Evolutionary conservation across 1,140 invertebrate species (phyloP), one percentile per base, ranked within the genome.

Genomic region (Papilio glaucus): DNA sequence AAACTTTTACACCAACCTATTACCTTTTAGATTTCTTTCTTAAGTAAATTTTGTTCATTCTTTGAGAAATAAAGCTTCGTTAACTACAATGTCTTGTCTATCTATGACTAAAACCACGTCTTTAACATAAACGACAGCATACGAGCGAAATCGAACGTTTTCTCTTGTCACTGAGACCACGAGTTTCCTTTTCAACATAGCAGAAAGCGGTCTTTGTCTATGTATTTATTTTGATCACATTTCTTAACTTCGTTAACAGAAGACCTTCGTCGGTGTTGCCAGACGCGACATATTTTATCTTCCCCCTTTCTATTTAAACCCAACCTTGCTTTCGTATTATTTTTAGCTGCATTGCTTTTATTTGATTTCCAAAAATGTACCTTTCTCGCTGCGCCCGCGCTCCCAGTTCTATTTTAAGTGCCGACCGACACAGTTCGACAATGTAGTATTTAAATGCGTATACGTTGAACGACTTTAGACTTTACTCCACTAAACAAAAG

Each of bases 301-400:
- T 70, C 62, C 49, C 68, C 74, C 71, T 80, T 75, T 78, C 80
- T 86, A 85, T 86, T 87, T 85, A 82, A 73, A 79, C 67, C 57
- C 80, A 87, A 87, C 84, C 86, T 89, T 90, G 81, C 79, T 77
- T 81, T 77, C 72, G 72, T 82, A 77, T 73, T 89, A 88, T 89
- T 88, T 89, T 84, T 86, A 84, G 73, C 81, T 71, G 73, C 77
- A 79, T 75, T 76, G 83, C 72, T 86, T 89, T 88, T 89, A 88
- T 89, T 91, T 88, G 86, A 88, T 85, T 88, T 91, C 89, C 89
- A 89, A 89, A 91, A 89, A 91, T 88, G 89, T 91, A 91, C 86
- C 73, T 91, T 89, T 88, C 87, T 84, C 82, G 84, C 75, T 82
- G 81, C 80, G 74, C 75, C 82, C 78, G 78, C 85, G 85, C 84